A percentile compares a stretch with the other conserved stretches of the same genome.
phyloP scores from a whole-genome alignment of 1,140 invertebrate genomes.

The Papilio xuthus region DNA sequence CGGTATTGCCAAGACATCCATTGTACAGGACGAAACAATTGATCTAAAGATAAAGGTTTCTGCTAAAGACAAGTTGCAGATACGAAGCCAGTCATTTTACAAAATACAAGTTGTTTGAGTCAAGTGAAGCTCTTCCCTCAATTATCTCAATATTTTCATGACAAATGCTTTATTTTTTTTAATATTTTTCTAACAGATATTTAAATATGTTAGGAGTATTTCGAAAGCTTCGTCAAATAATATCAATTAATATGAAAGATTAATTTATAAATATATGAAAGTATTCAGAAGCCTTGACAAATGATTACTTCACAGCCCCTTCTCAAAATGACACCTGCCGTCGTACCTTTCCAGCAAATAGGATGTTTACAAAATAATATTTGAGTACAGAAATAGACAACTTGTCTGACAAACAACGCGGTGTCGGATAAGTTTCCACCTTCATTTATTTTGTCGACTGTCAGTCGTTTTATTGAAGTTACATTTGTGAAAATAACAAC shows the following conservation, averaged over 20 bases:
- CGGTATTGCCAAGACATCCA: not conserved
- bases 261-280: too few relatives aligned
- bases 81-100: not conserved
- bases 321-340: not conserved
- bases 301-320: not conserved
- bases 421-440: not conserved
- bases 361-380: not conserved
- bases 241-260: not conserved
- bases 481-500: not conserved
- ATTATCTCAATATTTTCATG: too few relatives aligned
- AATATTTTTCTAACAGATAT: too few relatives aligned
- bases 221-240: not conserved
- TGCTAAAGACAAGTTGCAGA: not conserved
- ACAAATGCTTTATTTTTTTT: too few relatives aligned
- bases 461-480: not conserved
- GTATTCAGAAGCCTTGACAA: not conserved
- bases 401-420: not conserved
- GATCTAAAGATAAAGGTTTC: not conserved
- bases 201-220: too few relatives aligned
- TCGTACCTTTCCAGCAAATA: not conserved
- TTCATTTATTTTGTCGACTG: not conserved
- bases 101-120: not conserved
- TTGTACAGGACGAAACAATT: slow-evolving; percentile 13
- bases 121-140: too few relatives aligned
- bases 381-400: not conserved